A percentile compares a stretch with the other conserved stretches of the same genome.
These are phyloP conservation scores for Crotophaga sulcirostris DNA, from an alignment of 2,113 vertebrate genomes.

Conservation along the genomic window DNA sequence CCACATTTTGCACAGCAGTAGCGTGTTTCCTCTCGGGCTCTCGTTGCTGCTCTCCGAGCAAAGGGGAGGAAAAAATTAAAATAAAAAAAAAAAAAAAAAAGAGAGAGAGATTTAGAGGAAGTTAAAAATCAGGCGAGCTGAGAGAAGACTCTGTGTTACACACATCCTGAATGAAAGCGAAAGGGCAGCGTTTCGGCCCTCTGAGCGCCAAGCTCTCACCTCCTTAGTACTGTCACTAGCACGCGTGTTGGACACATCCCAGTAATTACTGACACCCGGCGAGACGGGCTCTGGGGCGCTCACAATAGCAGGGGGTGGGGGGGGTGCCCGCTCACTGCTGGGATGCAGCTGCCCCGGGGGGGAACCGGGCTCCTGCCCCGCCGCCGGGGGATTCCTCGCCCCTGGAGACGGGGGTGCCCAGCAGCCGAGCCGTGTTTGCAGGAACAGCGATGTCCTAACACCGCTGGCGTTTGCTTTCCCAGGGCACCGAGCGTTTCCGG, in stretches of 20 bases:
- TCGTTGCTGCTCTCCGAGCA: slow-evolving; percentile 65
- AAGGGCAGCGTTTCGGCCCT: slow-evolving; percentile 11
- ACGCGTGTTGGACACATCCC: neutral
- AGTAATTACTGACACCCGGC: neutral
- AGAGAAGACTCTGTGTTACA: slow-evolving; percentile 45
- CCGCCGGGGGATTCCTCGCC: neutral
- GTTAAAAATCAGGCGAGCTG: slow-evolving; percentile 69
- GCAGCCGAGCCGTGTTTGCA: neutral
- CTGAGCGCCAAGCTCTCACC: slow-evolving; percentile 32
- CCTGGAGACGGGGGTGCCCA: neutral
- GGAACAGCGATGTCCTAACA: neutral
- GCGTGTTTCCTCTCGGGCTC: slow-evolving; percentile 76
- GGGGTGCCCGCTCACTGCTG: neutral
- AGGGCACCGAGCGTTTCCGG: neutral
- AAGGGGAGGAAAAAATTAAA: neutral
- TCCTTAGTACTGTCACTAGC: neutral
- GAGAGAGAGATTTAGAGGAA: slow-evolving; percentile 63
- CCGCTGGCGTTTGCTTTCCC: neutral
- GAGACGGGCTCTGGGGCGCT: neutral
- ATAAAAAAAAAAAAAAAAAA: neutral
- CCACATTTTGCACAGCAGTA: slow-evolving; percentile 78
- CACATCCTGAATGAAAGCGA: slow-evolving; percentile 65
- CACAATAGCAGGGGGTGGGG: neutral
- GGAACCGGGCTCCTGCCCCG: neutral
- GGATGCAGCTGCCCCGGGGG: neutral